Evolutionary conservation across 2,888 invertebrate genomes (phyloP), one percentile per base, ranked within the genome.

Genomic region (Graphium colonna): DNA sequence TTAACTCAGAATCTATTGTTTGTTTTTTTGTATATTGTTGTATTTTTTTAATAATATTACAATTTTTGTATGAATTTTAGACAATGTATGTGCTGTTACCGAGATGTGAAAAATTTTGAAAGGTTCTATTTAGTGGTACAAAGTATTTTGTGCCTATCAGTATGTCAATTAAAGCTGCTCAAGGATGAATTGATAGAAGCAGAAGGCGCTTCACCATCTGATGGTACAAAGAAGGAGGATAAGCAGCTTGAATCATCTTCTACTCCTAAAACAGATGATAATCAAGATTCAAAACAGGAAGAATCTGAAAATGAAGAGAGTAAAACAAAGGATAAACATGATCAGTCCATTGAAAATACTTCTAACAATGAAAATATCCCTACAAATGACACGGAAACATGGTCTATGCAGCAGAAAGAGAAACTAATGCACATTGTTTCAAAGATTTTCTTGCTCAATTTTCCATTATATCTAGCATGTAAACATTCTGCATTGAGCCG

Each of bases 71-170:
- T 21, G 21, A 21, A 21, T 21, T 21, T 21, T 21, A 96, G 97
- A 77, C 97, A 98, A 90, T 98, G 98, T 77, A 96, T 97, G 94
- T 98, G 98, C 84, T 95, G 97, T 83, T 97, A 96, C 82, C 93
- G 97, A 67, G 97, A 97, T 87, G 93, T 94, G 54, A 97, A 97
- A 82, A 97, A 97, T 83, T 95, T 96, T 84, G 97, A 97, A 76
- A 92, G 96, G 64, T 96, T 97, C 79, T 96, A 96, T 80, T 91
- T 95, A 71, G 91, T 98, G 66, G 95, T 97, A 36, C 97, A 97
- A 79, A 95, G 96, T 60, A 93, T 97, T 65, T 92, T 97, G 57
- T 94, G 94, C 69, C 91, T 96, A 64, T 94, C 95, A 45, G 94
- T 97, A 55, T 94, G 95, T 75, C 94, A 97, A 77, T 90, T 97